Conservation (phyloP, 2,797 vertebrate genomes). For the Eospalax fontanierii region DNA sequence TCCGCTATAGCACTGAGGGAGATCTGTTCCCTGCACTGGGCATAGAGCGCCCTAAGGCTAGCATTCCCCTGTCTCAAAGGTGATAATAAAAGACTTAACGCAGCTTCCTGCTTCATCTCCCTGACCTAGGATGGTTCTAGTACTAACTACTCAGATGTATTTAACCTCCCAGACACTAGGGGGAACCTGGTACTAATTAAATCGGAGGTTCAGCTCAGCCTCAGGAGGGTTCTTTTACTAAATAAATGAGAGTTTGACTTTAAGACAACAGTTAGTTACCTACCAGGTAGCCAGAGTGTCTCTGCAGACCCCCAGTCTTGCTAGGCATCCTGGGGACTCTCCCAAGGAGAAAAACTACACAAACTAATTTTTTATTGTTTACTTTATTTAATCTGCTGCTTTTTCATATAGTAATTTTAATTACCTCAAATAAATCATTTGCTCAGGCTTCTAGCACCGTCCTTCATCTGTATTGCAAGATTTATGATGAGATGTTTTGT, state of each 20-base stretch:
- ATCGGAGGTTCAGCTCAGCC: neutral
- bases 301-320: neutral
- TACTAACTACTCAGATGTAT: neutral
- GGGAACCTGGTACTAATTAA: neutral
- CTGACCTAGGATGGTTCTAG: neutral
- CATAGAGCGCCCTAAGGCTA: neutral
- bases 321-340: neutral
- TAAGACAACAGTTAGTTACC: neutral
- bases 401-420: conserved; percentile 45
- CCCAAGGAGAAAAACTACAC: neutral
- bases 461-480: neutral
- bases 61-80: neutral
- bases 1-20: neutral
- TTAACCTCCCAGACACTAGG: neutral
- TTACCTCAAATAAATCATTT: conserved; percentile 12
- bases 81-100: neutral
- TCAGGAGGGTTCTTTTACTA: neutral
- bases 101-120: neutral
- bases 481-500: conserved; percentile 4
- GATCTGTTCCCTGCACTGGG: neutral
- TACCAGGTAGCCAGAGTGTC: neutral
- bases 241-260: neutral
- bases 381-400: conserved; percentile 36
- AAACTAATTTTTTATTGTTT: conserved; percentile 12
- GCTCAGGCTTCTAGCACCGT: conserved; percentile 14